phyloP scores from a whole-genome alignment of 2,113 vertebrate species.

The Malaclemys terrapin region DNA sequence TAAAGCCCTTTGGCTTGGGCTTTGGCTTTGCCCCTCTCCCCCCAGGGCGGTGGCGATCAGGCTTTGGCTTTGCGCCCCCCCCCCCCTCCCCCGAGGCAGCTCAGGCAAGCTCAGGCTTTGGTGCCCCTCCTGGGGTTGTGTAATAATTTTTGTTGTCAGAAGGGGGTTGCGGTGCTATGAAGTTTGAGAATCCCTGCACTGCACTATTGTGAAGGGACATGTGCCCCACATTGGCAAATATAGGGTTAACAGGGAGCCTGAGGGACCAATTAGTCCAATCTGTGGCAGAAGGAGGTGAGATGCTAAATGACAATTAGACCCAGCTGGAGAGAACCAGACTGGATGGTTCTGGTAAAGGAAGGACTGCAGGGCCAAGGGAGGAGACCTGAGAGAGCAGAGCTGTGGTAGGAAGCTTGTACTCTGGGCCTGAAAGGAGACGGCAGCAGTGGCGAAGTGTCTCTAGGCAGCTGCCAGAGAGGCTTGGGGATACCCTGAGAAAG shows the following conservation, averaged over 20 bases:
- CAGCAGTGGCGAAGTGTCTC: not conserved
- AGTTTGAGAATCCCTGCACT: no score
- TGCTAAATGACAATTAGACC: not conserved
- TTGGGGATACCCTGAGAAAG: not conserved
- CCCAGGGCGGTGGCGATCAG: no score
- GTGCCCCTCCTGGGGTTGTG: no score
- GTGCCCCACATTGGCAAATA: not conserved
- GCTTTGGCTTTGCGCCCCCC: no score
- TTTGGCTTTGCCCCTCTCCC: no score
- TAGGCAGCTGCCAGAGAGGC: not conserved
- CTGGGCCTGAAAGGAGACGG: not conserved
- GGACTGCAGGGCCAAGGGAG: not conserved
- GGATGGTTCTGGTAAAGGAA: not conserved
- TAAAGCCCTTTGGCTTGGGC: no score
- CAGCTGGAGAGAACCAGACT: not conserved
- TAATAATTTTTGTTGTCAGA: no score
- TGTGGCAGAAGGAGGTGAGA: not conserved
- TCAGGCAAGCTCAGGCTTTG: no score
- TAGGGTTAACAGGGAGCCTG: not conserved
- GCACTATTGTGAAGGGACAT: rapidly evolving
- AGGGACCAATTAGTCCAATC: not conserved
- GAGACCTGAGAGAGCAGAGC: not conserved
- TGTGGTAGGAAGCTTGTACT: not conserved
- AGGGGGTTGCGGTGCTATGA: no score
- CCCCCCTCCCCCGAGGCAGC: no score